Base-by-base conservation (phyloP, 2,113 vertebrate genomes). In the Daphoenositta chrysoptera region DNA sequence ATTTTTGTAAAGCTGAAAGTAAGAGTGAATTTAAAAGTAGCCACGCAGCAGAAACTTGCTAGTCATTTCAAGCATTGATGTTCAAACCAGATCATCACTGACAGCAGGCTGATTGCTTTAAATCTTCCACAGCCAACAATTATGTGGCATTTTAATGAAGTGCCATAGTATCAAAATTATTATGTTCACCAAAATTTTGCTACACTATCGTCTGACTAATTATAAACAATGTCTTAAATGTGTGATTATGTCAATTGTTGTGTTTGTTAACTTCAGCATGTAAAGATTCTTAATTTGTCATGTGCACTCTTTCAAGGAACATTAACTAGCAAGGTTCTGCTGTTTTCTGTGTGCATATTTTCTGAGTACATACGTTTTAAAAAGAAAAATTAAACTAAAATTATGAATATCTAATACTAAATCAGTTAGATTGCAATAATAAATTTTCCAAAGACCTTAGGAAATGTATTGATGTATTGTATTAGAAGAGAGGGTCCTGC, bases 21-120 rank as follows among this genome's bases (percentile, higher is more conserved):
- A 63, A 95, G 44, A 89, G 69, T 94, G 45, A 80, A 65, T n/a
- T 76, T 65, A 9, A 58, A 91, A 66, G 71, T 56, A 88, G 88
- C 33, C 54, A 30, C 22, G 56, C 85, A 95, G 94, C 96, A 96
- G 96, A 96, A 96, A 94, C 83, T 95, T 96, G 93, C 37, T 94
- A 85, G 65, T 86, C 20, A 33, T 80, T 60, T 39, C 18, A 39
- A 33, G n/a, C 37, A 39, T 0, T 73, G 30, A 19, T 75, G 33
- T 87, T 71, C 51, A 87, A 51, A 60, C 35, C 68, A 89, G 11
- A 18, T 56, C 17, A 47, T 60, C 1, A 4, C 53, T 71, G 35
- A 16, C 37, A 92, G 61, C 60, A 58, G 30, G n/a, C 28, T 56
- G 53, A 28, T 39, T 31, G 31, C 58, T 66, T 94, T 64, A 63